phyloP scores from a whole-genome alignment of 2,113 vertebrate genomes.

The Peucedramus taeniatus region DNA sequence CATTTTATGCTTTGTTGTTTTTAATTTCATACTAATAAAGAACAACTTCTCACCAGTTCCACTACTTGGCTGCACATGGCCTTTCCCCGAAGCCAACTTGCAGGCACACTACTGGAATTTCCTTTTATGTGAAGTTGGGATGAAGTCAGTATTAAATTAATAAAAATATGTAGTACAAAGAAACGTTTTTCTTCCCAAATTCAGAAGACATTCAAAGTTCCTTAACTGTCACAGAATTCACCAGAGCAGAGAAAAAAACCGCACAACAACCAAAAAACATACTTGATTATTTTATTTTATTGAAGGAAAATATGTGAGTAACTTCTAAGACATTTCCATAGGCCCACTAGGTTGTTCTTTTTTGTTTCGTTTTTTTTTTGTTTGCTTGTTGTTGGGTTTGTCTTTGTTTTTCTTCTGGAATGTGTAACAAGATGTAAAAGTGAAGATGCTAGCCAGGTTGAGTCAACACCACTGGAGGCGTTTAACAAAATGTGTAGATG shows the following conservation, averaged over 20 bases:
- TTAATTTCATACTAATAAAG: neutral
- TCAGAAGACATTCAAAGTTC: neutral
- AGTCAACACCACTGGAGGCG: neutral
- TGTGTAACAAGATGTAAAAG: neutral
- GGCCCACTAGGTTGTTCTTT: neutral
- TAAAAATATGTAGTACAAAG: neutral
- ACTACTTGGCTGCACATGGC: neutral
- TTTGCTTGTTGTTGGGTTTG: neutral
- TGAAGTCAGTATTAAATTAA: neutral
- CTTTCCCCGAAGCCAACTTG: neutral
- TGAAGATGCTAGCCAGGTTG: neutral
- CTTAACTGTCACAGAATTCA: neutral
- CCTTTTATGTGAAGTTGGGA: neutral
- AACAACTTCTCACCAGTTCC: neutral
- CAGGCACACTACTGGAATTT: neutral
- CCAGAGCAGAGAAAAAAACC: rapidly evolving
- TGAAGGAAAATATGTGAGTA: neutral
- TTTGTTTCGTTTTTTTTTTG: neutral
- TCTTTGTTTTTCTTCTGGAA: neutral
- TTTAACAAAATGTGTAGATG: neutral
- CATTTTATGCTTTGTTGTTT: neutral
- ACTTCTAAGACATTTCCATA: neutral
- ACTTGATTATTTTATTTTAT: neutral
- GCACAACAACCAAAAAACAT: rapidly evolving
- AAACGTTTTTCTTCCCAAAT: neutral